Conservation (phyloP, 2,888 invertebrate genomes). For the Cataglyphis altisquamis region DNA sequence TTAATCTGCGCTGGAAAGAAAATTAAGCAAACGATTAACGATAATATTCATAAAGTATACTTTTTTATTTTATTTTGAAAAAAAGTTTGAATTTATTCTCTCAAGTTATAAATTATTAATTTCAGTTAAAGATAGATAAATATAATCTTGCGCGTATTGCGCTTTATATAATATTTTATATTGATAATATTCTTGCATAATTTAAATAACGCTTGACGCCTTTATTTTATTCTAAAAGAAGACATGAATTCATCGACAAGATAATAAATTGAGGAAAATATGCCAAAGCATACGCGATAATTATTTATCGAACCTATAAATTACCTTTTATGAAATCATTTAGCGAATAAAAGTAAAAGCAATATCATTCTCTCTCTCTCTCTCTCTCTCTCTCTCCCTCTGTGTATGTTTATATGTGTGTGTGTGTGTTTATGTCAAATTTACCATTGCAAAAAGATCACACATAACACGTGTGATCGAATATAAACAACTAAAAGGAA, state of each 20-base stretch:
- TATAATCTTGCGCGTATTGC: neutral
- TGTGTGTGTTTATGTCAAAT: neutral
- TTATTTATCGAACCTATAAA: neutral
- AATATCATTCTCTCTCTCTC: slow-evolving; percentile 1
- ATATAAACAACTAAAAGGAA: slow-evolving; percentile 71
- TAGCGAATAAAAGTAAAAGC: neutral
- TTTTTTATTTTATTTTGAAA: neutral
- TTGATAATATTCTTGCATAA: slow-evolving; percentile 1
- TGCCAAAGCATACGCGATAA: neutral
- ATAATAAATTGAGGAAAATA: slow-evolving; percentile 17
- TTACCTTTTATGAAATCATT: neutral
- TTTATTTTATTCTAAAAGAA: slow-evolving; percentile 1
- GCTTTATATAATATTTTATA: neutral
- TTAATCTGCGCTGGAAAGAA: neutral
- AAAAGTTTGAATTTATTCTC: neutral
- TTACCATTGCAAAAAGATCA: neutral
- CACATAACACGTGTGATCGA: neutral
- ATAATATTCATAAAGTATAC: neutral
- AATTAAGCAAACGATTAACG: neutral
- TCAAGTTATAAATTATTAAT: neutral
- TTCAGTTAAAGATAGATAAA: neutral
- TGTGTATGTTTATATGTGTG: neutral
- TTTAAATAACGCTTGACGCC: neutral
- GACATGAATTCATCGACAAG: slow-evolving; percentile 10
- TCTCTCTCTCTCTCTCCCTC: neutral